Percentiles rank a stretch among this genome's conserved stretches.
Conservation (phyloP, 2,888 invertebrate species). For the Drosophila niveifrons region DNA sequence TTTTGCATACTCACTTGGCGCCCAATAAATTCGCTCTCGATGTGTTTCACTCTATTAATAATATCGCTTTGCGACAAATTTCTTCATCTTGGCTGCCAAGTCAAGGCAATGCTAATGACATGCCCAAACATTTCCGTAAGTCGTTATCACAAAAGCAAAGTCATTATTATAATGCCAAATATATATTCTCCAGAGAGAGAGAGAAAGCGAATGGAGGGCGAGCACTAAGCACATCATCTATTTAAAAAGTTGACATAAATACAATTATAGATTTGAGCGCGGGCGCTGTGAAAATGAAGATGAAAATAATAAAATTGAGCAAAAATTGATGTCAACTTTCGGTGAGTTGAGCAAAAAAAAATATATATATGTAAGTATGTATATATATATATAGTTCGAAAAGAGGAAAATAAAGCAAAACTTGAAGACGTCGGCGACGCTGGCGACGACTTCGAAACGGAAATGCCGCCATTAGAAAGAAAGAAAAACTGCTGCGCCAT, state of each 20-base stretch:
- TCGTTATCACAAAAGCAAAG: slow-evolving; percentile 82
- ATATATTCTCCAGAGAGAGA: slow-evolving; percentile 24
- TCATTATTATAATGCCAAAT: slow-evolving; percentile 79
- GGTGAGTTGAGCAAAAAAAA: slow-evolving; percentile 34
- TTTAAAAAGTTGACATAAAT: slow-evolving; percentile 81
- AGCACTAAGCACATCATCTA: slow-evolving; percentile 78
- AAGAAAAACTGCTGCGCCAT: slow-evolving; percentile 82
- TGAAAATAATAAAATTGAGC: slow-evolving; percentile 82
- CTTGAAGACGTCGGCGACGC: slow-evolving; percentile 45
- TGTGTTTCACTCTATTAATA: slow-evolving; percentile 68
- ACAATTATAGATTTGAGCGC: slow-evolving; percentile 80
- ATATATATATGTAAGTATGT: no score
- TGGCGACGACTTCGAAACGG: slow-evolving; percentile 67
- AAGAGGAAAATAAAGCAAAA: slow-evolving; percentile 44
- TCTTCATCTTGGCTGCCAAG: slow-evolving; percentile 37
- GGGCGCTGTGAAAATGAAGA: slow-evolving; percentile 78
- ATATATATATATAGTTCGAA: neutral
- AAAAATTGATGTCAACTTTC: slow-evolving; percentile 81
- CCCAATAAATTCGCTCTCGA: slow-evolving; percentile 67
- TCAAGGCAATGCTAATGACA: slow-evolving; percentile 75
- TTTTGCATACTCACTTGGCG: slow-evolving; percentile 70
- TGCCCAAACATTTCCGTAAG: slow-evolving; percentile 83
- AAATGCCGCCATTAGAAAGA: slow-evolving; percentile 79
- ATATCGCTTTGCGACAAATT: slow-evolving; percentile 73
- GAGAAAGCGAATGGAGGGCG: neutral